A percentile compares a stretch with the other conserved stretches of the same genome.
These are phyloP conservation scores for Masticophis lateralis DNA, from an alignment of 2,797 vertebrate species.

Conservation along the genomic window DNA sequence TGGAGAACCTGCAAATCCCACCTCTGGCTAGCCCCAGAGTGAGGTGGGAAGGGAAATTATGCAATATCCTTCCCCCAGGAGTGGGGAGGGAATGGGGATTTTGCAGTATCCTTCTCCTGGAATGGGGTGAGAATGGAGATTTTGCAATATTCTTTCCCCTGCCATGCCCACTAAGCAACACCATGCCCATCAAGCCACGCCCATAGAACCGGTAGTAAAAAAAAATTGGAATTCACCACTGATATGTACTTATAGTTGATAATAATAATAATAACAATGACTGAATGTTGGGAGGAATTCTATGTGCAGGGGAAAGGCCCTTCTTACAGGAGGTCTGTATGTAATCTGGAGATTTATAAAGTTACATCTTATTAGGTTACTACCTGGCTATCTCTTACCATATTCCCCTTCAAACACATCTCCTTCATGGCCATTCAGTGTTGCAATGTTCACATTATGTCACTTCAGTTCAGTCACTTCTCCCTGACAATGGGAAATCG, in stretches of 20 bases:
- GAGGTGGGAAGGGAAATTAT: no score
- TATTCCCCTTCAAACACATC: background rate
- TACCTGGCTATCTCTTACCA: background rate
- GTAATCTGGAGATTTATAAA: background rate
- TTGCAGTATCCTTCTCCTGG: no score
- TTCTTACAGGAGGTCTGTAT: background rate
- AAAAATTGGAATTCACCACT: no score
- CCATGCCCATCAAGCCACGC: no score
- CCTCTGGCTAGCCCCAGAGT: no score
- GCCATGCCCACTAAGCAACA: no score
- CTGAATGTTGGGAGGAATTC: background rate
- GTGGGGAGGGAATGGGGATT: no score
- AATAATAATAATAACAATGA: background rate
- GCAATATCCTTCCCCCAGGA: no score
- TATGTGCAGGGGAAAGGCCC: background rate
- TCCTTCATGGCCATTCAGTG: background rate
- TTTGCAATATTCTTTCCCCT: no score
- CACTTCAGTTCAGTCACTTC: background rate
- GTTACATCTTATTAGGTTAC: background rate
- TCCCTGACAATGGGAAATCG: constrained; percentile 14
- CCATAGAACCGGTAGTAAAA: no score
- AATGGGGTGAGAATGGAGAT: no score
- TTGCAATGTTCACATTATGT: background rate
- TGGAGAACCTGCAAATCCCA: no score
- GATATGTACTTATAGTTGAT: background rate